Percentiles rank a stretch among this genome's conserved stretches.
Conservation (phyloP, 2,797 vertebrate species). For the Pangasius krempfi region DNA sequence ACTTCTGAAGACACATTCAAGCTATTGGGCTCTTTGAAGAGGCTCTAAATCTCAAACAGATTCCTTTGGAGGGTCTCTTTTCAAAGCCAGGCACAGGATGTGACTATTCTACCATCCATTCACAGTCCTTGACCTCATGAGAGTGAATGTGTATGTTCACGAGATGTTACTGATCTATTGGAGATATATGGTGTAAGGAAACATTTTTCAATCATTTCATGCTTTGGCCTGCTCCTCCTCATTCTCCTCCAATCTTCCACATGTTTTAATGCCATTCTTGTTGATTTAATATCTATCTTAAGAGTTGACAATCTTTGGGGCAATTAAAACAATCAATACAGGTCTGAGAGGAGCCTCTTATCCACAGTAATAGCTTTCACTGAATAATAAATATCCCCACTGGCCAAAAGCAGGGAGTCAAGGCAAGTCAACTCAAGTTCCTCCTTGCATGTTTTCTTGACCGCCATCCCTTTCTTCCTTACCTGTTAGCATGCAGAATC, state of each 20-base stretch:
- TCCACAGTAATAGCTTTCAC: conserved; percentile 80
- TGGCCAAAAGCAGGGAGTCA: conserved; percentile 57
- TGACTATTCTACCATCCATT: conserved; percentile 16
- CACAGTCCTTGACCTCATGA: conserved; percentile 43
- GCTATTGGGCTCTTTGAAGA: neutral
- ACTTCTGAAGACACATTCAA: conserved; percentile 2
- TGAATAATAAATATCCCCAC: conserved; percentile 79
- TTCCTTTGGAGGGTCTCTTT: conserved; percentile 32
- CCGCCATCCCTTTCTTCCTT: neutral
- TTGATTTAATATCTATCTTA: conserved; percentile 80
- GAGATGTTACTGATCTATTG: conserved; percentile 70
- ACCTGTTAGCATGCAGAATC: conserved; percentile 45
- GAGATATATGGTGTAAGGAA: conserved; percentile 64
- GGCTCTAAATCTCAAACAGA: neutral
- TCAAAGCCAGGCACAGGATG: conserved; percentile 53
- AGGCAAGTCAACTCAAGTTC: conserved; percentile 2
- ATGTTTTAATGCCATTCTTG: conserved; percentile 69
- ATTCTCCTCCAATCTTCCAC: conserved; percentile 22
- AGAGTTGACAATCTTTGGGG: conserved; percentile 81
- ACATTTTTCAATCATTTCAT: conserved; percentile 62
- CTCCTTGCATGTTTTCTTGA: conserved; percentile 15
- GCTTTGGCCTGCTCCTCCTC: conserved; percentile 39
- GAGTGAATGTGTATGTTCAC: conserved; percentile 66
- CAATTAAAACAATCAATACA: conserved; percentile 82
- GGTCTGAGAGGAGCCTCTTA: conserved; percentile 77